phyloP scores from a whole-genome alignment of 2,797 vertebrate genomes.

The Peromyscus aztecus region DNA sequence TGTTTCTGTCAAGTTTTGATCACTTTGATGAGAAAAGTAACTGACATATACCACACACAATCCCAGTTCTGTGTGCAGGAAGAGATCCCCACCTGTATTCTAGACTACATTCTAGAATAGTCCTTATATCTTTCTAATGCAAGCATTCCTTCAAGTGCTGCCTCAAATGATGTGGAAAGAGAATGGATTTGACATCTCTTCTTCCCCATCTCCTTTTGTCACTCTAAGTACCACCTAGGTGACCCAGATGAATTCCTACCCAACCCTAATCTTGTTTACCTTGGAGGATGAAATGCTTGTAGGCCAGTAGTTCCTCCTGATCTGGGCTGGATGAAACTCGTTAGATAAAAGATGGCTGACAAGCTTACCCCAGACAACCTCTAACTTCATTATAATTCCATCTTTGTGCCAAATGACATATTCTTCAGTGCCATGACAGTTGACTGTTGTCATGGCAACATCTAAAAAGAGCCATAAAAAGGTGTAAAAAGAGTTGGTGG shows the following conservation, averaged over 20 bases:
- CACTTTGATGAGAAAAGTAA: background rate
- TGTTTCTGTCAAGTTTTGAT: background rate
- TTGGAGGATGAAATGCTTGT: background rate
- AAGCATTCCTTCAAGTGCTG: background rate
- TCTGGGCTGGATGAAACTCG: background rate
- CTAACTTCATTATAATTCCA: background rate
- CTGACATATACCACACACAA: background rate
- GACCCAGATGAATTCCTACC: background rate
- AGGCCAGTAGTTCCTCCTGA: background rate
- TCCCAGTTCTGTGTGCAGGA: background rate
- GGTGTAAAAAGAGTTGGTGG: background rate
- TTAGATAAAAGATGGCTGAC: background rate
- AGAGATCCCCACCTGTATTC: background rate
- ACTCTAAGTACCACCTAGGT: background rate
- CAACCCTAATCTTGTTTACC: background rate
- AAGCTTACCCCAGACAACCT: background rate
- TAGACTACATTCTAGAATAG: background rate
- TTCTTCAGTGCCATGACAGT: background rate
- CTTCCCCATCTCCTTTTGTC: background rate
- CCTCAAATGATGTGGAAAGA: background rate
- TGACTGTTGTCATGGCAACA: background rate
- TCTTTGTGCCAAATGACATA: background rate
- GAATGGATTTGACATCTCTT: background rate
- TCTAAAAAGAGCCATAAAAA: background rate
- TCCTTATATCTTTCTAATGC: background rate